Percentiles rank a stretch among this genome's conserved stretches.
phyloP scores from a whole-genome alignment of 1,140 invertebrate species.

The Tetramorium simillimum region DNA sequence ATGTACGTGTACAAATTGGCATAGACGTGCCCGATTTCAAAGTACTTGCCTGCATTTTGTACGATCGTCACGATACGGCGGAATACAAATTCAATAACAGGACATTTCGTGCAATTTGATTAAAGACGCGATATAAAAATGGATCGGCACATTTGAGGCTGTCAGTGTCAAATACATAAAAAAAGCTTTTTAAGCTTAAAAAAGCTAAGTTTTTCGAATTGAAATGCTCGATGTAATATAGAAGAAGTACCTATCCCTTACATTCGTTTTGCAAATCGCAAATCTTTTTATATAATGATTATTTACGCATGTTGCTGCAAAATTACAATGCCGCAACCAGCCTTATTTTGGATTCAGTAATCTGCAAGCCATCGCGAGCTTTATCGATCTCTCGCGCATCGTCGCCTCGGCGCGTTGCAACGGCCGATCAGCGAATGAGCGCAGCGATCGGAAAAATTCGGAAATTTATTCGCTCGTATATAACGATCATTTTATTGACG shows the following conservation, averaged over 20 bases:
- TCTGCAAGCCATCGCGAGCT: neutral
- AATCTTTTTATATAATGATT: neutral
- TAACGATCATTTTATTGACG: conserved; percentile 49
- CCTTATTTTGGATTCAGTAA: neutral
- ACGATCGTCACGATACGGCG: neutral
- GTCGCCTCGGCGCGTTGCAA: neutral
- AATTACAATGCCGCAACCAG: neutral
- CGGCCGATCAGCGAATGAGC: neutral
- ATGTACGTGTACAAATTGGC: conserved; percentile 44
- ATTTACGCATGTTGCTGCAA: neutral
- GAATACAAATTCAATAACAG: conserved; percentile 42
- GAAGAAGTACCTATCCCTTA: neutral
- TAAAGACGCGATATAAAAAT: conserved; percentile 8
- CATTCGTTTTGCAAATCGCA: neutral
- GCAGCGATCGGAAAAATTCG: conserved; percentile 52
- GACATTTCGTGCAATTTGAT: conserved; percentile 10
- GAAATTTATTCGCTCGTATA: conserved; percentile 25
- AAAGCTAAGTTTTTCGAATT: too few relatives aligned
- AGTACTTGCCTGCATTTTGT: conserved; percentile 14
- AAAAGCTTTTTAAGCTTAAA: too few relatives aligned
- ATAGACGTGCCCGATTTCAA: conserved; percentile 26
- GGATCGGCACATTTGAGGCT: neutral
- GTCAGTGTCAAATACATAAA: neutral
- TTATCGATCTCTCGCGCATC: conserved; percentile 22
- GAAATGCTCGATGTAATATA: neutral